Evolutionary conservation across 2,888 invertebrate genomes (phyloP).

Genomic region (Notocelia uddmanniana): DNA sequence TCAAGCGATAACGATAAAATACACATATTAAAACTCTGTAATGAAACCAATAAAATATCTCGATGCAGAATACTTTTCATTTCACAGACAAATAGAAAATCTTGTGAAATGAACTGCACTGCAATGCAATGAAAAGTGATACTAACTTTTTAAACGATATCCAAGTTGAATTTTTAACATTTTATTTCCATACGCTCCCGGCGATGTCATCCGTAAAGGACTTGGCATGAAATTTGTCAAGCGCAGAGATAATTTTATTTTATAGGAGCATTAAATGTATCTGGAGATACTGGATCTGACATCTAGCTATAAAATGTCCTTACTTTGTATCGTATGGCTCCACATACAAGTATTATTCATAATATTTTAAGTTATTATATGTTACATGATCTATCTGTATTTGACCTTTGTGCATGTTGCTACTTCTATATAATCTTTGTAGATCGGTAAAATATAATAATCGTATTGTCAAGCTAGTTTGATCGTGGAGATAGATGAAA

Average conservation of each 20-base stretch:
- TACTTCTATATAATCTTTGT: too few species aligned
- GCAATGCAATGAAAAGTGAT: background rate
- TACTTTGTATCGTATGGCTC: background rate
- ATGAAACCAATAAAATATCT: background rate
- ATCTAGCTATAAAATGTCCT: background rate
- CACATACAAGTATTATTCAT: too few species aligned
- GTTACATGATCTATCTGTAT: too few species aligned
- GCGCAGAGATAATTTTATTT: conserved; percentile 28
- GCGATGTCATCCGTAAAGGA: background rate
- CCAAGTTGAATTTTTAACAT: conserved; percentile 11
- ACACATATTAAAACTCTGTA: too few species aligned
- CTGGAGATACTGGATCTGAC: background rate
- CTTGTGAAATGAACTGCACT: background rate
- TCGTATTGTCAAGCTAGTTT: background rate
- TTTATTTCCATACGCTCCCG: conserved; percentile 12
- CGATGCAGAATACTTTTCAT: background rate
- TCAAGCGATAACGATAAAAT: background rate
- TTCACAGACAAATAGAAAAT: background rate
- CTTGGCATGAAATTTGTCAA: conserved; percentile 15
- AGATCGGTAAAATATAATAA: background rate
- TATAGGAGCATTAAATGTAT: conserved; percentile 10
- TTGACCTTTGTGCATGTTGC: too few species aligned
- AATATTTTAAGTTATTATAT: background rate
- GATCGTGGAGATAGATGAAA: background rate
- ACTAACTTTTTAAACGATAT: background rate